These are phyloP conservation scores for Talpa occidentalis DNA, from an alignment of 2,113 vertebrate genomes.

Conservation along the genomic window DNA sequence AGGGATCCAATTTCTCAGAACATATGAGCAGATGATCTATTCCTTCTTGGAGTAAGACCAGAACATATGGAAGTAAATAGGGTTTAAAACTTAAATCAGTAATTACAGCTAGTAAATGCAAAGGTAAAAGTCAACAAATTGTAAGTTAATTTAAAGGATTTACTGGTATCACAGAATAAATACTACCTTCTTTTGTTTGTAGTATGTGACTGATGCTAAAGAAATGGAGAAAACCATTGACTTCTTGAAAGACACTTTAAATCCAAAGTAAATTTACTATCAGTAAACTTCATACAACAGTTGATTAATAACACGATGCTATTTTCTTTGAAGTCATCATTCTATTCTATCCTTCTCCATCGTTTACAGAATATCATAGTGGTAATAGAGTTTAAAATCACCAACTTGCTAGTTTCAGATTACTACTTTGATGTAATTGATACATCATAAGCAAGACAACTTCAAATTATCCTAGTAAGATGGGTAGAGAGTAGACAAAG, in stretches of 20 bases:
- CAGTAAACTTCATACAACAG: slow-evolving; percentile 3
- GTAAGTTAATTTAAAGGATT: slow-evolving; percentile 8
- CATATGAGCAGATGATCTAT: not conserved
- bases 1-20: slow-evolving; percentile 4
- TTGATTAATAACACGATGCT: not conserved
- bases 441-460: not conserved
- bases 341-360: not conserved
- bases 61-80: not conserved
- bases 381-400: not conserved
- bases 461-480: not conserved
- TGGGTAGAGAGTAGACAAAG: not conserved
- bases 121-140: slow-evolving; percentile 14
- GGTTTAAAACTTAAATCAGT: slow-evolving; percentile 9
- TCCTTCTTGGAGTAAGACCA: not conserved
- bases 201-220: slow-evolving; percentile 13
- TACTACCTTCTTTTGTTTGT: slow-evolving; percentile 1
- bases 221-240: not conserved
- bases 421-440: not conserved
- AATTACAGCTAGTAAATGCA: slow-evolving; percentile 29
- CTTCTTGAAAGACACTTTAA: slow-evolving; percentile 39
- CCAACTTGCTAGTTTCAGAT: slow-evolving; percentile 43
- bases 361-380: not conserved
- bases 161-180: slow-evolving; percentile 26
- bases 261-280: not conserved
- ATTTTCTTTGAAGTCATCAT: slow-evolving; percentile 28